Conservation (phyloP, 2,113 vertebrate species). For the Chinchilla lanigera region DNA sequence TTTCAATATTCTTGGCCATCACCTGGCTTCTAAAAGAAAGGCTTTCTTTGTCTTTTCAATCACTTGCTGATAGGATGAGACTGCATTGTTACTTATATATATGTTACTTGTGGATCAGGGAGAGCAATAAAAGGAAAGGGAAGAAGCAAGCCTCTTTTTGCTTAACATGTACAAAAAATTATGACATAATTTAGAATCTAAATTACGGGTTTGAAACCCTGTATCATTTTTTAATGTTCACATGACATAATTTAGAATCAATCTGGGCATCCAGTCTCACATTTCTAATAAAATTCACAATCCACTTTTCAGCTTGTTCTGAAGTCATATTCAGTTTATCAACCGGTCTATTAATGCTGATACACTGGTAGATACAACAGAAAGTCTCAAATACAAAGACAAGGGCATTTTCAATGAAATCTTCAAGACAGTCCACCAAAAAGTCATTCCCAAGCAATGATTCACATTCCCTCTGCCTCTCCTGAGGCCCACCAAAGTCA, state of each 20-base stretch:
- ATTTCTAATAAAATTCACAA: constrained; percentile 98
- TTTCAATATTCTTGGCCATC: constrained; percentile 98
- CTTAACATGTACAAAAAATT: too few species aligned
- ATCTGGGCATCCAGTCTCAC: constrained; percentile 97
- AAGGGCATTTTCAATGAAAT: constrained; percentile 98
- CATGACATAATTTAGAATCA: constrained; percentile 94
- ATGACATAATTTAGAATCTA: too few species aligned
- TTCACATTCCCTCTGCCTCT: constrained; percentile 96
- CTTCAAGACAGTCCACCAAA: constrained; percentile 96
- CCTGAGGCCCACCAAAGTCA: constrained; percentile 98
- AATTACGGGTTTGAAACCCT: too few species aligned
- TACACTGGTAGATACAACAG: constrained; percentile 98
- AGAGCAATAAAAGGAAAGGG: too few species aligned
- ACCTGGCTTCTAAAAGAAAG: constrained; percentile 98
- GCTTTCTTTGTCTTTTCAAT: constrained; percentile 98
- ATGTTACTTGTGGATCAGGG: too few species aligned
- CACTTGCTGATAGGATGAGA: constrained; percentile 98
- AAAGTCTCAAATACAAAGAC: constrained; percentile 99
- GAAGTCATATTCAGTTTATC: constrained; percentile 98
- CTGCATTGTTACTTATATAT: constrained; percentile 98
- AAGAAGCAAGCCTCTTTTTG: too few species aligned
- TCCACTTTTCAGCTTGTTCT: constrained; percentile 98
- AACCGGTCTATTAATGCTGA: constrained; percentile 96
- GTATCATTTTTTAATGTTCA: too few species aligned
- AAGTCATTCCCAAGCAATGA: constrained; percentile 98